These are phyloP conservation scores for Coenonympha glycerion DNA, from an alignment of 2,888 invertebrate genomes.

Conservation along the genomic window DNA sequence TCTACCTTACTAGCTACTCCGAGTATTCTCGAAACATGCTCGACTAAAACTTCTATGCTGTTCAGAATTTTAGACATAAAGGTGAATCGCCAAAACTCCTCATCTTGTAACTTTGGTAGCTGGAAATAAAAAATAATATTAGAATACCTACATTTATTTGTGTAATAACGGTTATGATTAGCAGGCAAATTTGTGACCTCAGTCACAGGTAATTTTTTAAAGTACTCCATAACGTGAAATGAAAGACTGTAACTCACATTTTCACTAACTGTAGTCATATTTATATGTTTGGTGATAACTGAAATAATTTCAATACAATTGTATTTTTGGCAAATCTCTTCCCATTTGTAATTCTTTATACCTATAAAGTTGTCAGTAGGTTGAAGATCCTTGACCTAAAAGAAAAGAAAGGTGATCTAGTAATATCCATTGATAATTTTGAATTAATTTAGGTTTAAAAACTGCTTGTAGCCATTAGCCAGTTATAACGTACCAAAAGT, in stretches of 20 bases:
- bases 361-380: slow-evolving; percentile 32
- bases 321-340: slow-evolving; percentile 38
- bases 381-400: slow-evolving; percentile 35
- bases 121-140: background rate
- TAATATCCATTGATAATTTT: too few species aligned
- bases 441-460: background rate
- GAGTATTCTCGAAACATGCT: slow-evolving; percentile 58
- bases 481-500: slow-evolving; percentile 40
- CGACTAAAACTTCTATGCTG: slow-evolving; percentile 52
- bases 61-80: slow-evolving; percentile 64
- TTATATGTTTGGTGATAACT: slow-evolving; percentile 37
- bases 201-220: background rate
- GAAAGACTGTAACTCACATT: slow-evolving; percentile 39
- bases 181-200: background rate
- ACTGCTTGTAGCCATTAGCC: background rate
- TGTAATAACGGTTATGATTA: background rate
- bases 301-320: slow-evolving; percentile 43
- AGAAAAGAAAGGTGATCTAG: too few species aligned
- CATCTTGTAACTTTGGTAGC: slow-evolving; percentile 53
- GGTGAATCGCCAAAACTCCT: slow-evolving; percentile 66
- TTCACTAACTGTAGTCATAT: slow-evolving; percentile 36
- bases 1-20: slow-evolving; percentile 63
- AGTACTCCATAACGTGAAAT: background rate
- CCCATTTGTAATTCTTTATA: slow-evolving; percentile 34
- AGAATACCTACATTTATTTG: too few species aligned